Evolutionary conservation across 2,797 vertebrate genomes (phyloP).

Genomic region (Oryzias sinensis): DNA sequence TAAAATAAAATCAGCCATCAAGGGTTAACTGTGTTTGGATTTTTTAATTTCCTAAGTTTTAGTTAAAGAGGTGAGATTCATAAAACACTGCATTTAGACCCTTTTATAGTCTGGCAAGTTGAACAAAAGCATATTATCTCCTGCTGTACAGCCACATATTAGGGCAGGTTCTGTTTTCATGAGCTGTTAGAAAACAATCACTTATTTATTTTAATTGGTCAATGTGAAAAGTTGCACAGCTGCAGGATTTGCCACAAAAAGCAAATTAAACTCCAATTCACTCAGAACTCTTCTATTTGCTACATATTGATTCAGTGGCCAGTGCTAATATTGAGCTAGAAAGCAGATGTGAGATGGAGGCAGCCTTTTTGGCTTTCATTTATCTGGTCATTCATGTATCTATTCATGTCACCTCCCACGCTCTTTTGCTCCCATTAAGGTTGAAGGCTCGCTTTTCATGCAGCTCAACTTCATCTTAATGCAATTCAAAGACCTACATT

Average conservation of each 20-base stretch:
- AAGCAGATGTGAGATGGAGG: slow-evolving; percentile 37
- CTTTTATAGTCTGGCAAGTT: slow-evolving; percentile 1
- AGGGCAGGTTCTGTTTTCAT: not conserved
- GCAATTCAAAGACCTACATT: slow-evolving; percentile 79
- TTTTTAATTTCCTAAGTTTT: too few relatives aligned
- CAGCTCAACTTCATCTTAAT: slow-evolving; percentile 68
- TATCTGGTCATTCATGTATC: slow-evolving; percentile 48
- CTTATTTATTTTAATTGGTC: slow-evolving; percentile 1
- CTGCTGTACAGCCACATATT: not conserved
- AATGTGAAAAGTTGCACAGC: slow-evolving; percentile 2
- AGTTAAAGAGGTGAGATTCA: not conserved
- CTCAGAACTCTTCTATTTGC: slow-evolving; percentile 24
- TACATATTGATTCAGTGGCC: slow-evolving; percentile 33
- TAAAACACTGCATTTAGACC: not conserved
- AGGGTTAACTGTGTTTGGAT: too few relatives aligned
- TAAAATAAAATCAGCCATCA: too few relatives aligned
- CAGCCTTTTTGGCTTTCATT: slow-evolving; percentile 65
- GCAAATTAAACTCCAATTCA: slow-evolving; percentile 32
- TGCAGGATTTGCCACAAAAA: slow-evolving; percentile 28
- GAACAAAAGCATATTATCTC: not conserved
- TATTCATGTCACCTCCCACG: slow-evolving; percentile 39
- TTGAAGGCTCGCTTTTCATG: slow-evolving; percentile 52
- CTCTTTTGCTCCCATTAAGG: slow-evolving; percentile 58
- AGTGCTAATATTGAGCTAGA: slow-evolving; percentile 45
- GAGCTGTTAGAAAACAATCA: not conserved